These are phyloP conservation scores for Athripsodes cinereus DNA, from an alignment of 2,888 invertebrate genomes.

Conservation along the genomic window DNA sequence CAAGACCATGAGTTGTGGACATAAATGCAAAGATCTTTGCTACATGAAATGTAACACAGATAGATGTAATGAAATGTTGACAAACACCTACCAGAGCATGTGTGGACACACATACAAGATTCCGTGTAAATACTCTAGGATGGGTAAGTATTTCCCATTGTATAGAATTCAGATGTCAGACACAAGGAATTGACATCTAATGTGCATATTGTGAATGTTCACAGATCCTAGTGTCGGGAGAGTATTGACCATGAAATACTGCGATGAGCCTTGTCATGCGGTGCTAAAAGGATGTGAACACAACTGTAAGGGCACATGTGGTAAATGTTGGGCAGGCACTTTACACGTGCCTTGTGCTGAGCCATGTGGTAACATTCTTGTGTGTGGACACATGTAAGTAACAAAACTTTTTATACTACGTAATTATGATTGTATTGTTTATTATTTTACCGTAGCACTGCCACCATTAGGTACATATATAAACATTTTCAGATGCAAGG, in stretches of 20 bases:
- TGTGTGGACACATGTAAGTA: conserved; percentile 57
- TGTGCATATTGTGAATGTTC: neutral
- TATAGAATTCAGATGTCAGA: neutral
- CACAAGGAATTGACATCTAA: too few species aligned
- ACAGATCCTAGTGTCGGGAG: conserved; percentile 23
- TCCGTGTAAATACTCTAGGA: conserved; percentile 36
- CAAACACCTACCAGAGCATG: conserved; percentile 32
- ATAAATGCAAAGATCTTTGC: conserved; percentile 43
- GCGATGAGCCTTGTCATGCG: conserved; percentile 41
- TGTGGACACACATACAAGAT: conserved; percentile 47
- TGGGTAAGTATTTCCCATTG: conserved; percentile 10
- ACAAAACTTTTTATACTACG: neutral
- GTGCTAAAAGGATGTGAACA: conserved; percentile 45
- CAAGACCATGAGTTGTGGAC: conserved; percentile 44
- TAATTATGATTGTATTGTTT: too few species aligned
- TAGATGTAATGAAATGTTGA: conserved; percentile 35
- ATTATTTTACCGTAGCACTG: too few species aligned
- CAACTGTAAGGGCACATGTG: conserved; percentile 49
- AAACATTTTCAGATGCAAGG: conserved; percentile 39
- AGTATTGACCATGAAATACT: conserved; percentile 35
- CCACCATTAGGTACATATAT: too few species aligned
- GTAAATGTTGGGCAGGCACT: conserved; percentile 52
- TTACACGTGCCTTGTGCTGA: conserved; percentile 53
- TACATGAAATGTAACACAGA: conserved; percentile 34
- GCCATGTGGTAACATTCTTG: conserved; percentile 49